A percentile compares a stretch with the other conserved stretches of the same genome.
Conservation (phyloP, 2,888 invertebrate species). For the Crepidodera aurea region DNA sequence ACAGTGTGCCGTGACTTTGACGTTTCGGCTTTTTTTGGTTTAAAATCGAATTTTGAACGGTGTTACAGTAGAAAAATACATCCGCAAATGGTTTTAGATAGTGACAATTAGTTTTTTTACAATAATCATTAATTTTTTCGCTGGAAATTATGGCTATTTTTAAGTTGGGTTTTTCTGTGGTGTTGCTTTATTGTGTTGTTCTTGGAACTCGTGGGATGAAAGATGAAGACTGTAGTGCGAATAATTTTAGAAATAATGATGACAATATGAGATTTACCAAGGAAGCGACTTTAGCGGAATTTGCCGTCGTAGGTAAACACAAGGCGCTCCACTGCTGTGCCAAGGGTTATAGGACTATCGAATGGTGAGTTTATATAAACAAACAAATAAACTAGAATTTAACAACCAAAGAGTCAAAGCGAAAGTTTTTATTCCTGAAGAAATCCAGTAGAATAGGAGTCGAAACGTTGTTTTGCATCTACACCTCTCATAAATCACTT, state of each 20-base stretch:
- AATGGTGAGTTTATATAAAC: slow-evolving; percentile 80
- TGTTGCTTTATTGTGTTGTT: not conserved
- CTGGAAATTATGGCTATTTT: slow-evolving; percentile 3
- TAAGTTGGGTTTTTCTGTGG: not conserved
- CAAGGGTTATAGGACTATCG: slow-evolving; percentile 78
- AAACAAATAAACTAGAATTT: not conserved
- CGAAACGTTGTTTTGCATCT: no score
- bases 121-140: not conserved
- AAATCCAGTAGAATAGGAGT: no score
- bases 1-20: not conserved
- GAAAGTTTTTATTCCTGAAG: not conserved
- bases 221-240: slow-evolving; percentile 2
- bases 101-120: not conserved
- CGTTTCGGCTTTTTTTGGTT: not conserved
- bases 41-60: not conserved
- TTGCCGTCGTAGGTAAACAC: slow-evolving; percentile 73
- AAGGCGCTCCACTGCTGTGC: slow-evolving; percentile 82
- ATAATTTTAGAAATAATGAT: not conserved
- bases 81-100: not conserved
- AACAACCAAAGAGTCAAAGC: not conserved
- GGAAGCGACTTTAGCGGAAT: slow-evolving; percentile 73
- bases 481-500: no score
- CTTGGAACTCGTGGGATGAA: not conserved
- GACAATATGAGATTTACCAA: slow-evolving; percentile 78
- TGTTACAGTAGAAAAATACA: not conserved